Evolutionary conservation across 2,797 vertebrate genomes (phyloP), one percentile per base, ranked within the genome.

Genomic region (Ciconia nigra): DNA sequence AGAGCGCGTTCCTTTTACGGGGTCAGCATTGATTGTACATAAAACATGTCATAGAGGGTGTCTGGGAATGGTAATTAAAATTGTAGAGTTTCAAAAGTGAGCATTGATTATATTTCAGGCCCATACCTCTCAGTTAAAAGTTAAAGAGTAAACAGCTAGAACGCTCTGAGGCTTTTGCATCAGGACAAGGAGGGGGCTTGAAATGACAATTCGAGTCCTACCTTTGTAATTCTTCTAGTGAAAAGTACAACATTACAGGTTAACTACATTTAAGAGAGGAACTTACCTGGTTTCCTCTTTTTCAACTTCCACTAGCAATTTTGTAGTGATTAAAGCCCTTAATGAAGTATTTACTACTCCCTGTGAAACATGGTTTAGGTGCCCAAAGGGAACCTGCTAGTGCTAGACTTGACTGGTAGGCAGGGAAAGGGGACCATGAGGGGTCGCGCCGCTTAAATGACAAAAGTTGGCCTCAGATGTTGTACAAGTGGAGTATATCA

Each of bases 41-140:
- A 93, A 96, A 86, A 83, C 87, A 52, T 47, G 82, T 86, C 83
- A 89, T 74, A 93, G 47, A 76, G 11, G 35, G 37, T 85, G 87
- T 94, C 87, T 94, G 96, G 90, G 94, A 90, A 76, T 58, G 47
- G 87, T 96, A 97, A 98, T 97, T 98, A 97, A 97, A 96, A 88
- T 83, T 78, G 96, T 91, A 92, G 93, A 52, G 79, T 97, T 98
- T 97, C 73, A 89, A 26, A 94, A 89, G 79, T 61, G 83, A 96
- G 19, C 73, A 94, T 61, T 93, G 97, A 97, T 96, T 98, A 73
- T 84, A 82, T 96, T 97, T 96, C 86, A 84, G 37, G 59, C 77
- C 90, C 77, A 26, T 90, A 95, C 58, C 70, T 96, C 81, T 76
- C 82, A 62, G 78, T 84, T 95, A 94, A 89, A 96, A 88, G 86